phyloP scores from a whole-genome alignment of 2,888 invertebrate species.

The Seira sanloemensis region DNA sequence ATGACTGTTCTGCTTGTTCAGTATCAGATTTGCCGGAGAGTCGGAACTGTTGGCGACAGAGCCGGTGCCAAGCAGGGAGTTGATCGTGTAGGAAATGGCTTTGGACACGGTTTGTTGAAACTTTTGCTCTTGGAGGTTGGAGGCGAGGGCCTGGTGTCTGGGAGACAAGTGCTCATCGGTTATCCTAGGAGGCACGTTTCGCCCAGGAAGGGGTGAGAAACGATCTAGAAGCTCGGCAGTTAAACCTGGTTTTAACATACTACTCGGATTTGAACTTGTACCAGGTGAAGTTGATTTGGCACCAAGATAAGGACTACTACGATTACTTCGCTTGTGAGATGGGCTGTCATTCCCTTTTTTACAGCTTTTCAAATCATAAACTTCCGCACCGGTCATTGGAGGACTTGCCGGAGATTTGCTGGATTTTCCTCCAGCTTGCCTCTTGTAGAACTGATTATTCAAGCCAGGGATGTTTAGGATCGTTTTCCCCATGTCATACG shows the following conservation, averaged over 20 bases:
- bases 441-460: slow-evolving; percentile 59
- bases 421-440: slow-evolving; percentile 26
- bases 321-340: slow-evolving; percentile 44
- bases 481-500: slow-evolving; percentile 52
- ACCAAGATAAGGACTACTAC: slow-evolving; percentile 62
- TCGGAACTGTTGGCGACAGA: slow-evolving; percentile 13
- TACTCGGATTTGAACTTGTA: slow-evolving; percentile 20
- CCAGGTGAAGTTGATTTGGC: slow-evolving; percentile 60
- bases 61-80: slow-evolving; percentile 62
- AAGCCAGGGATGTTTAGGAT: slow-evolving; percentile 65
- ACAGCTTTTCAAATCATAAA: slow-evolving; percentile 22
- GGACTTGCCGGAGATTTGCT: neutral
- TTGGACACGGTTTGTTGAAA: slow-evolving; percentile 66
- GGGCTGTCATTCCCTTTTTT: slow-evolving; percentile 24
- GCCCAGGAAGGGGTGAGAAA: slow-evolving; percentile 33
- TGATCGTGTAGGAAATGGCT: slow-evolving; percentile 71
- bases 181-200: slow-evolving; percentile 10
- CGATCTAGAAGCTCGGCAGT: slow-evolving; percentile 59
- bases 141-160: slow-evolving; percentile 27
- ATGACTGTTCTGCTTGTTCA: neutral
- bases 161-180: slow-evolving; percentile 32
- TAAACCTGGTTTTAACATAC: slow-evolving; percentile 49
- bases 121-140: slow-evolving; percentile 50
- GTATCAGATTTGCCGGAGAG: neutral
- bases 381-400: slow-evolving; percentile 15